Evolutionary conservation across 2,113 vertebrate species (phyloP).

Genomic region (Sialia sialis): DNA sequence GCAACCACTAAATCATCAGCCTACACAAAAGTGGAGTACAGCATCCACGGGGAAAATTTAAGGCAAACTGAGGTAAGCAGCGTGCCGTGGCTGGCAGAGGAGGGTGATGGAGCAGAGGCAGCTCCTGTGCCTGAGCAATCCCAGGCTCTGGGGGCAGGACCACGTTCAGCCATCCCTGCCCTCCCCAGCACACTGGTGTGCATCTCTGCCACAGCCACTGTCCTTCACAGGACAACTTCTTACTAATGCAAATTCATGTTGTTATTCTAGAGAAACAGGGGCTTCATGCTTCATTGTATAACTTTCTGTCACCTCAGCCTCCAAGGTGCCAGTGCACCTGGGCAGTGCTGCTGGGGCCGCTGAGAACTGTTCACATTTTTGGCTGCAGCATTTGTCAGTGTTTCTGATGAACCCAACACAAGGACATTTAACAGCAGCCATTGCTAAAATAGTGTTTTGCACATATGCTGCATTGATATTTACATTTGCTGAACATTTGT

Average conservation of each 20-base stretch:
- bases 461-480: background rate
- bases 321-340: background rate
- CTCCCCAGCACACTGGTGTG: accelerated
- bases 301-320: background rate
- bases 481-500: background rate
- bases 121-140: background rate
- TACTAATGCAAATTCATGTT: background rate
- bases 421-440: background rate
- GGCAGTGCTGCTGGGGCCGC: background rate
- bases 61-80: background rate
- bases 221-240: background rate
- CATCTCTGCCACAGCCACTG: background rate
- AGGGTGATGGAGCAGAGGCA: accelerated
- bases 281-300: background rate
- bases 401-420: background rate
- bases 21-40: background rate
- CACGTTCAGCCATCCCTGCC: accelerated
- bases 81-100: accelerated
- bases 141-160: background rate
- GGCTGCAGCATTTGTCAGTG: background rate
- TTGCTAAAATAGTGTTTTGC: background rate
- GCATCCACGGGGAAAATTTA: background rate
- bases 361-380: background rate
- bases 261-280: background rate
- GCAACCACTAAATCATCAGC: background rate